Percentiles rank a stretch among this genome's conserved stretches.
Evolutionary conservation across 2,797 vertebrate genomes (phyloP).

Genomic region (Chaetophractus vellerosus): DNA sequence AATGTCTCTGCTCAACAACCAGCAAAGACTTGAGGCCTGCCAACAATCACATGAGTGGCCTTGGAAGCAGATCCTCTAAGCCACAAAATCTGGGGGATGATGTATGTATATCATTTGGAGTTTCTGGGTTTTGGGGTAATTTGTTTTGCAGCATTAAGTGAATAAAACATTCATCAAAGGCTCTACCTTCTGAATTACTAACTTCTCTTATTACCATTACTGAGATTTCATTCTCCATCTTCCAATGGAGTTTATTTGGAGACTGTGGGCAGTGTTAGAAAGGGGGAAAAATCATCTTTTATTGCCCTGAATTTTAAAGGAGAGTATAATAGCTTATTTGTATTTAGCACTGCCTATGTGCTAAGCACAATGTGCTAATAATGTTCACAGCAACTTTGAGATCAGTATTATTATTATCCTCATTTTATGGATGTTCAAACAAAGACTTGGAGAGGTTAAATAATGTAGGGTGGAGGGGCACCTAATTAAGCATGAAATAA

Average conservation of each 20-base stretch:
- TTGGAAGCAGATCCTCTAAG: background rate
- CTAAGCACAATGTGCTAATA: background rate
- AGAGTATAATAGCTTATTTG: background rate
- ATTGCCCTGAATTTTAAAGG: background rate
- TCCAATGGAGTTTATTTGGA: background rate
- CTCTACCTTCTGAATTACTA: background rate
- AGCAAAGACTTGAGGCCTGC: background rate
- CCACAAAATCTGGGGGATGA: background rate
- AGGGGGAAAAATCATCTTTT: background rate
- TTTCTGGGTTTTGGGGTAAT: background rate
- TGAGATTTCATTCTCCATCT: background rate
- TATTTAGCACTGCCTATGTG: background rate
- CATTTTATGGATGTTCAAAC: background rate
- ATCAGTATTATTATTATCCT: background rate
- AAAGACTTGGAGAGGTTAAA: background rate
- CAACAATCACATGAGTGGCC: background rate
- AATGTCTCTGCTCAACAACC: background rate
- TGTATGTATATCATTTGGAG: background rate
- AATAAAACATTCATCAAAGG: background rate
- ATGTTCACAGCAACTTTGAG: background rate
- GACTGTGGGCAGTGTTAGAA: background rate
- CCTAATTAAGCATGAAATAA: background rate
- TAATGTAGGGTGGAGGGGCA: background rate
- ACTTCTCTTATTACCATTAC: background rate
- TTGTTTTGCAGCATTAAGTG: constrained; percentile 14